Percentiles rank a stretch among this genome's conserved stretches.
Evolutionary conservation across 2,888 invertebrate species (phyloP).

Genomic region (Baronia brevicornis): DNA sequence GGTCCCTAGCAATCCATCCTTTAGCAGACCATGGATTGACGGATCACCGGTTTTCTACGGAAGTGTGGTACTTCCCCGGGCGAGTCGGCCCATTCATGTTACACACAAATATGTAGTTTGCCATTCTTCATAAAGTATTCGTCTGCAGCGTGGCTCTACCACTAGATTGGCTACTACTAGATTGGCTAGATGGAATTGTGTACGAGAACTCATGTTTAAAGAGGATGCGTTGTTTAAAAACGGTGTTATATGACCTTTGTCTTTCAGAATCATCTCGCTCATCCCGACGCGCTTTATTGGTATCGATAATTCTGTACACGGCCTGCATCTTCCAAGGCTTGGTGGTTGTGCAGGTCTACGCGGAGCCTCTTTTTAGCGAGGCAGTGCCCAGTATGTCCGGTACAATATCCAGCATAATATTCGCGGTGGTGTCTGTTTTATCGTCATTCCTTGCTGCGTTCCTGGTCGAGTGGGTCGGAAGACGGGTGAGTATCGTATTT

Average conservation of each 20-base stretch:
- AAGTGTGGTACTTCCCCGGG: no score
- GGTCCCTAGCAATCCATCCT: no score
- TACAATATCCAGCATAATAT: constrained; percentile 24
- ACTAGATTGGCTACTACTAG: no score
- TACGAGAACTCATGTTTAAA: no score
- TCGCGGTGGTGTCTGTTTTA: constrained; percentile 24
- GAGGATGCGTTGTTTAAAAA: no score
- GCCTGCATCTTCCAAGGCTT: constrained; percentile 31
- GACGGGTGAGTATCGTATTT: constrained; percentile 32
- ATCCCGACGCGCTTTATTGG: constrained; percentile 33
- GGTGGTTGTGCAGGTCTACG: constrained; percentile 28
- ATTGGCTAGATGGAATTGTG: no score
- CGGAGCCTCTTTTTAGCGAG: constrained; percentile 25
- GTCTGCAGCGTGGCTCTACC: no score
- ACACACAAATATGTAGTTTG: no score
- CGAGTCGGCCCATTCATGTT: no score
- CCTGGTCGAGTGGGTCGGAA: constrained; percentile 36
- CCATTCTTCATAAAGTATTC: no score
- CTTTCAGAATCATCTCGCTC: constrained; percentile 39
- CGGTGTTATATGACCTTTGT: constrained; percentile 19
- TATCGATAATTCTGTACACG: constrained; percentile 31
- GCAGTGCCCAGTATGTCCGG: constrained; percentile 28
- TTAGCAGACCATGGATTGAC: no score
- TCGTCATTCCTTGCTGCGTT: constrained; percentile 33
- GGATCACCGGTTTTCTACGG: no score